Percentiles rank a stretch among this genome's conserved stretches.
phyloP scores from a whole-genome alignment of 2,888 invertebrate species.

The Epiblema foenella region DNA sequence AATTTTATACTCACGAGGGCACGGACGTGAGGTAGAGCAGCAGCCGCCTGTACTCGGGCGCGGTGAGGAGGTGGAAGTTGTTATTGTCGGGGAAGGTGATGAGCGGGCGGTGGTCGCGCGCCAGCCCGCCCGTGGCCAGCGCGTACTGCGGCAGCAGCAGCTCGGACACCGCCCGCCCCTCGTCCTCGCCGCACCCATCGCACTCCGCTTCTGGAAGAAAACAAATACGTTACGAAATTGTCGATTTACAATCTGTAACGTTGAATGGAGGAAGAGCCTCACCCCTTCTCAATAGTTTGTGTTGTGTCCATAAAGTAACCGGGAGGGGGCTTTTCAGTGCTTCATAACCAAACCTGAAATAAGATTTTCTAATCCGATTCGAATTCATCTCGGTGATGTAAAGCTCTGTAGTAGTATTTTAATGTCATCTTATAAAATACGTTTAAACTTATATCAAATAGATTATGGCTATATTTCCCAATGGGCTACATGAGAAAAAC shows the following conservation, averaged over 20 bases:
- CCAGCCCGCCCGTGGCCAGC: slow-evolving; percentile 96
- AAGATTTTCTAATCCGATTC: too few relatives aligned
- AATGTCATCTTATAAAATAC: too few relatives aligned
- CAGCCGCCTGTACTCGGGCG: slow-evolving; percentile 95
- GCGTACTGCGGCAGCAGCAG: slow-evolving; percentile 95
- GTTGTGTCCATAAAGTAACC: too few relatives aligned
- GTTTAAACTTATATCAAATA: too few relatives aligned
- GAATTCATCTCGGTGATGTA: too few relatives aligned
- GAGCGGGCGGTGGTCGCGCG: slow-evolving; percentile 96
- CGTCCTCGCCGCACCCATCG: slow-evolving; percentile 83
- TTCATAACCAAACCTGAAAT: too few relatives aligned
- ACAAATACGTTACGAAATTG: not conserved
- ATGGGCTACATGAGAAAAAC: not conserved
- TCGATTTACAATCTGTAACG: too few relatives aligned
- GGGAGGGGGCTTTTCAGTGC: too few relatives aligned
- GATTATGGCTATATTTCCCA: not conserved
- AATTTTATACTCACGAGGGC: slow-evolving; percentile 85
- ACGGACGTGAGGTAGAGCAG: slow-evolving; percentile 97
- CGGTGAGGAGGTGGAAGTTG: slow-evolving; percentile 92
- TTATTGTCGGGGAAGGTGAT: slow-evolving; percentile 98
- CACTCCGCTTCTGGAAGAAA: slow-evolving; percentile 80
- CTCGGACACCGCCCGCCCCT: slow-evolving; percentile 93
- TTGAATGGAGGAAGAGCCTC: too few relatives aligned
- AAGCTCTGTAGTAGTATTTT: too few relatives aligned
- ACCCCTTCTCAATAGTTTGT: too few relatives aligned